These are phyloP conservation scores for Catharus fuscescens DNA, from an alignment of 2,113 vertebrate species.

Conservation along the genomic window DNA sequence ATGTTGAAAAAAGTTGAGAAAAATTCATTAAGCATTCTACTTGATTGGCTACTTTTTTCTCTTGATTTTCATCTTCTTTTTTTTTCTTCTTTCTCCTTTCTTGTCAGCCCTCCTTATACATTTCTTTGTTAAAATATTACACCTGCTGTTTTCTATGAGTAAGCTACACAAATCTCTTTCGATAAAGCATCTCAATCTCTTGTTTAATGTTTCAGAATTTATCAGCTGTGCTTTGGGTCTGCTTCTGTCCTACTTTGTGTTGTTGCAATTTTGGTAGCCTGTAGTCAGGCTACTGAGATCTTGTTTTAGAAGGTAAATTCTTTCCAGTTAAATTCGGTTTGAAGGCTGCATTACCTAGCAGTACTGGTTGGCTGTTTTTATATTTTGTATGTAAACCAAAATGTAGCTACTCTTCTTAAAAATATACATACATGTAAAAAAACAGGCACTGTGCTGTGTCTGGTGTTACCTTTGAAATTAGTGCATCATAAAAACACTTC, in stretches of 20 bases:
- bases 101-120: neutral
- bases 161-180: neutral
- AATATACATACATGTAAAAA: neutral
- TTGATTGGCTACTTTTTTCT: neutral
- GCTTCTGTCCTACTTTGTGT: neutral
- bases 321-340: neutral
- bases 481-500: neutral
- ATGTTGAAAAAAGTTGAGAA: neutral
- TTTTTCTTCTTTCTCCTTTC: rapidly evolving
- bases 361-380: neutral
- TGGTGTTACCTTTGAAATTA: neutral
- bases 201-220: neutral
- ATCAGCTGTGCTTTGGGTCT: neutral
- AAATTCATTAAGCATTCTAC: neutral
- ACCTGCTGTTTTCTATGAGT: neutral
- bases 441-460: neutral
- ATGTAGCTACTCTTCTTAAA: neutral
- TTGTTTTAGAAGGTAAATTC: neutral
- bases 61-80: neutral
- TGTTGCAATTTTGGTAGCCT: neutral
- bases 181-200: neutral
- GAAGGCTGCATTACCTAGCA: neutral
- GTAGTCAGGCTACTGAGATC: neutral
- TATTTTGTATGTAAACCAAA: neutral
- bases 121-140: neutral